These are phyloP conservation scores for Ophioninae sp. DNA, from an alignment of 2,888 invertebrate species.

Conservation along the genomic window DNA sequence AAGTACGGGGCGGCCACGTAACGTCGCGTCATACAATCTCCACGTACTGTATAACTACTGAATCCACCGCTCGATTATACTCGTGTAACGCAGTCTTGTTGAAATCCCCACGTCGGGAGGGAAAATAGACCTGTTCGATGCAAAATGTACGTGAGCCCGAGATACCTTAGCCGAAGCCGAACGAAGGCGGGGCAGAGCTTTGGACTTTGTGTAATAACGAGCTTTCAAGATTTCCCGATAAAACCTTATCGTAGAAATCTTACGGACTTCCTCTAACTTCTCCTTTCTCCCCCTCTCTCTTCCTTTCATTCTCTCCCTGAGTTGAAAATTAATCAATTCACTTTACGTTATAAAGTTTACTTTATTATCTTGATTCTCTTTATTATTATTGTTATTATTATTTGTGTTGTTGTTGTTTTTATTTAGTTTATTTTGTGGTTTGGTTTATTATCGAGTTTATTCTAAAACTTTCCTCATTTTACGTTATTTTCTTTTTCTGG, in stretches of 20 bases:
- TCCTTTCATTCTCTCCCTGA: too few relatives aligned
- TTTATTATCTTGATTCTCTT: too few relatives aligned
- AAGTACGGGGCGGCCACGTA: constrained; percentile 11
- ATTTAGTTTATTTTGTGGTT: too few relatives aligned
- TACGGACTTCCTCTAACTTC: not conserved
- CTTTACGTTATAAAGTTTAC: too few relatives aligned
- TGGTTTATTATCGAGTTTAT: too few relatives aligned
- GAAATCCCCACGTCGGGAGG: constrained; percentile 54
- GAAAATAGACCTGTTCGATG: constrained; percentile 74
- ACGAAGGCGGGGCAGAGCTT: not conserved
- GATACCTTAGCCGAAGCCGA: not conserved
- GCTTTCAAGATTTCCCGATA: constrained; percentile 70
- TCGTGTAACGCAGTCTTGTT: constrained; percentile 10
- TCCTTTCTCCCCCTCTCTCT: not conserved
- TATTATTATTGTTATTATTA: too few relatives aligned
- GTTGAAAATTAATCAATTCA: too few relatives aligned
- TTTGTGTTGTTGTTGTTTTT: too few relatives aligned
- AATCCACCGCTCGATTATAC: not conserved
- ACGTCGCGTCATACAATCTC: constrained; percentile 21
- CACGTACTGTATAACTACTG: not conserved
- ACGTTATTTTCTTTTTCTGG: too few relatives aligned
- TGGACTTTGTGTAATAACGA: constrained; percentile 50
- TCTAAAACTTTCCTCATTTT: too few relatives aligned
- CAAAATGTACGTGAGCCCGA: constrained; percentile 63
- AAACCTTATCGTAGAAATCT: constrained; percentile 68